Evolutionary conservation across 2,888 invertebrate genomes (phyloP), one percentile per base, ranked within the genome.

Genomic region (Drosophila lutescens): DNA sequence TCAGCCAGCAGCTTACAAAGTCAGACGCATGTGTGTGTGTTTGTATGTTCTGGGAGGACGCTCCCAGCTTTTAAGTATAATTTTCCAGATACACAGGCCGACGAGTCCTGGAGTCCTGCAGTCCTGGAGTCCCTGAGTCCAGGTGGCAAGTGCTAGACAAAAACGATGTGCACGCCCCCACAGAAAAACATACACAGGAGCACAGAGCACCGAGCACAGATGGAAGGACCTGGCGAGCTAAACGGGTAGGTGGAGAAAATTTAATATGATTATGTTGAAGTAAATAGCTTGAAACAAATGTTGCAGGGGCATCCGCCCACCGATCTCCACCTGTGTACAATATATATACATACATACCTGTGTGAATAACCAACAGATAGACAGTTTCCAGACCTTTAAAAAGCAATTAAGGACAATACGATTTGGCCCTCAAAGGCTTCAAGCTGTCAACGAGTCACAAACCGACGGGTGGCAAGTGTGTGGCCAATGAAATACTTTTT

Each of bases 271-370:
- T 85, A 85, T 85, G 85, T 78, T 86, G 76, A 85, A 79, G 89
- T 88, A 85, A 85, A 85, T 85, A 88, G 89, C 85, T 85, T 87
- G 85, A 88, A 89, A 85, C 83, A 88, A 85, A 84, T 76, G 89
- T 79, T 88, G 89, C 85, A 81, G 66, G 77, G 59, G 69, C 74
- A 51, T 54, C 44, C 79, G 70, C 53, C 68, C 74, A 32, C 49
- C 47, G 51, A 60, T 57, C 51, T 15, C 43, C 60, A 47, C 41
- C 32, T 44, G 36, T 44, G 40, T 13, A 3, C n/a, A 2, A 3
- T 23, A 7, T 8, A 7, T 13, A 13, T 10, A 5, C 20, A 20
- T 4, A 20, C 12, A 23, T 44, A 53, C 32, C 41, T 50, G 17
- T 43, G 12, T 34, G 12, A 12, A 12, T 43, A 41, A 23, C n/a